Evolutionary conservation across 1,140 invertebrate species (phyloP), one percentile per base, ranked within the genome.

Genomic region (Triops cancriformis): DNA sequence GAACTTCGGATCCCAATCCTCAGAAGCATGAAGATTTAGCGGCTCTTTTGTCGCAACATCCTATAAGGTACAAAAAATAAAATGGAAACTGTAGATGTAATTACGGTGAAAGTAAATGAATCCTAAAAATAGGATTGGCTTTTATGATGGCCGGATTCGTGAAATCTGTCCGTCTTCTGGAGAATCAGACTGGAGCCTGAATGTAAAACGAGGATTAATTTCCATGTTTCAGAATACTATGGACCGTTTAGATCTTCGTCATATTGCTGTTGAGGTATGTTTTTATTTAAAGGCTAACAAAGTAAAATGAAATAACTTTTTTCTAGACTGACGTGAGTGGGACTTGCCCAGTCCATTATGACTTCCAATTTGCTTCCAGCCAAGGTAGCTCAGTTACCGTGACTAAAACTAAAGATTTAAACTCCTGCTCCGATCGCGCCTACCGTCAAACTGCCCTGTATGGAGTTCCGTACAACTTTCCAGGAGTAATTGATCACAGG

Each of bases 151-250:
- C 1, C 81, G 88, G 26, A 89, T 95, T 77, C 86, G 88, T 14
- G 92, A 94, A 81, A 86, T 95, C 18, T 95, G 93, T 83, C 92
- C 94, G 0, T 82, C 88, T 6, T 82, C 85, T 1, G 82, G 83
- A 0, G 95, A 97, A 81, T 86, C 89, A 9, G 86, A 88, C 3
- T 96, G 93, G 92, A 89, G 90, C 1, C 86, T 96, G 73, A 98
- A 98, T 85, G 89, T 97, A 82, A 97, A 97, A 83, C 88, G 91
- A 80, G 95, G 93, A 37, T 87, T 96, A 10, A 83, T 98, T 7
- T 94, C 94, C 0, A 88, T 94, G 79, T 88, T 97, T 74, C 95
- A 97, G 82, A 97, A 97, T 82, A 91, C 90, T 37, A 96, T 96
- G 94, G 87, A 88, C 78, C 86, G 93, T 75, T 92, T 96, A 73